Conservation (phyloP, 2,888 invertebrate species). For the Seladonia tumulorum region DNA sequence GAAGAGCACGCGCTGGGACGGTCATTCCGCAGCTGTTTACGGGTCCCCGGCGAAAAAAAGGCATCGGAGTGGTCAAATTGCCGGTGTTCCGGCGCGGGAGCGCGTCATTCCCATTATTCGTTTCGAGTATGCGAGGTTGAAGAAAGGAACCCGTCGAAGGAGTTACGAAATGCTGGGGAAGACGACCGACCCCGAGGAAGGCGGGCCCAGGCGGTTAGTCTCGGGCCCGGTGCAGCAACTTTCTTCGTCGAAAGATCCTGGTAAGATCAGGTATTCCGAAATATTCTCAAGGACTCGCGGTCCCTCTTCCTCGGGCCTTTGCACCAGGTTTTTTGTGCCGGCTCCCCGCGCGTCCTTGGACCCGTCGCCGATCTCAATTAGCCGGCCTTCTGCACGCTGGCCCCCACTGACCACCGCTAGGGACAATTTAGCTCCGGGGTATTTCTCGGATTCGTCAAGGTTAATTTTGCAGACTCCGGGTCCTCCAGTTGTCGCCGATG, state of each 20-base stretch:
- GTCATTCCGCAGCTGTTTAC: conserved; percentile 26
- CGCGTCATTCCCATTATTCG: conserved; percentile 16
- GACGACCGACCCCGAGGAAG: conserved; percentile 31
- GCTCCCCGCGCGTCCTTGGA: background rate
- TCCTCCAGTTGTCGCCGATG: background rate
- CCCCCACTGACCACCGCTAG: background rate
- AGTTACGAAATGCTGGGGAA: conserved; percentile 29
- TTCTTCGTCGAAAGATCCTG: conserved; percentile 57
- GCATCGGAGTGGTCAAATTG: conserved; percentile 20
- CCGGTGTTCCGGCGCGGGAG: conserved; percentile 20
- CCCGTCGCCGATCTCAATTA: background rate
- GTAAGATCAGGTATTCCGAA: conserved; percentile 38
- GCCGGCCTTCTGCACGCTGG: background rate
- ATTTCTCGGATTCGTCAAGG: background rate
- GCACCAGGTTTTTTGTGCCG: background rate
- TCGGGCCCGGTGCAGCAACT: conserved; percentile 64
- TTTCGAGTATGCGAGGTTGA: background rate
- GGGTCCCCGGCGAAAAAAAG: background rate
- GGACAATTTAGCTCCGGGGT: background rate
- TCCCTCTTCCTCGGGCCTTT: background rate
- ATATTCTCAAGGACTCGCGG: background rate
- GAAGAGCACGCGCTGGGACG: conserved; percentile 29
- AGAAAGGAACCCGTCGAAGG: background rate
- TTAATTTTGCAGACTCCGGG: background rate
- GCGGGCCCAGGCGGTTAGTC: background rate